Evolutionary conservation across 2,797 vertebrate genomes (phyloP).

Genomic region (Brotogeris chrysoptera): DNA sequence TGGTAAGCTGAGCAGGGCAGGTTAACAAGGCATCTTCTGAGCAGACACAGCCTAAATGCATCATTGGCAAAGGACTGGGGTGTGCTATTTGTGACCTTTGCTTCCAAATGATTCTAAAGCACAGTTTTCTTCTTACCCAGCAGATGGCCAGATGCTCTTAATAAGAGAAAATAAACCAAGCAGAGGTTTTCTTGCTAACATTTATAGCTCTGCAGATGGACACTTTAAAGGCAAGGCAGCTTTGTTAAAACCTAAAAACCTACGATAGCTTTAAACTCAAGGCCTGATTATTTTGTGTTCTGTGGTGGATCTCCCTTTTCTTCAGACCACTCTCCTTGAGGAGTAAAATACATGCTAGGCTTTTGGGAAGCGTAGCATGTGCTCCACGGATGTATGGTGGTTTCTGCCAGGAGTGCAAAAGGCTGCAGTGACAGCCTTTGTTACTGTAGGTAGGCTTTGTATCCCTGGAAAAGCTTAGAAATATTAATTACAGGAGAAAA

Average conservation of each 20-base stretch:
- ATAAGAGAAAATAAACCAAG: slow-evolving; percentile 48
- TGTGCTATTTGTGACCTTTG: slow-evolving; percentile 1
- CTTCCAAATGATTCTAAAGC: not conserved
- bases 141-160: slow-evolving; percentile 24
- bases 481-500: not conserved
- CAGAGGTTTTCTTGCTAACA: not conserved
- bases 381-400: not conserved
- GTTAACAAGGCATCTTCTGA: not conserved
- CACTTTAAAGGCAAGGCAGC: not conserved
- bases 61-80: not conserved
- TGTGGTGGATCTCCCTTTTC: not conserved
- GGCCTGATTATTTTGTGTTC: not conserved
- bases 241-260: slow-evolving; percentile 13
- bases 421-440: not conserved
- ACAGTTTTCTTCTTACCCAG: not conserved
- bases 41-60: not conserved
- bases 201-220: slow-evolving; percentile 38
- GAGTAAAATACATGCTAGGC: not conserved
- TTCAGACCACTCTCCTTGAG: not conserved
- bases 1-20: not conserved
- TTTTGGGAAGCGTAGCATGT: not conserved
- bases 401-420: not conserved
- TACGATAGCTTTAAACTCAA: not conserved
- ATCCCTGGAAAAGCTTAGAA: not conserved
- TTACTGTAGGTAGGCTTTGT: not conserved